Base-by-base conservation (phyloP, 1,140 invertebrate species). In the Drosophila pseudoananassae region DNA sequence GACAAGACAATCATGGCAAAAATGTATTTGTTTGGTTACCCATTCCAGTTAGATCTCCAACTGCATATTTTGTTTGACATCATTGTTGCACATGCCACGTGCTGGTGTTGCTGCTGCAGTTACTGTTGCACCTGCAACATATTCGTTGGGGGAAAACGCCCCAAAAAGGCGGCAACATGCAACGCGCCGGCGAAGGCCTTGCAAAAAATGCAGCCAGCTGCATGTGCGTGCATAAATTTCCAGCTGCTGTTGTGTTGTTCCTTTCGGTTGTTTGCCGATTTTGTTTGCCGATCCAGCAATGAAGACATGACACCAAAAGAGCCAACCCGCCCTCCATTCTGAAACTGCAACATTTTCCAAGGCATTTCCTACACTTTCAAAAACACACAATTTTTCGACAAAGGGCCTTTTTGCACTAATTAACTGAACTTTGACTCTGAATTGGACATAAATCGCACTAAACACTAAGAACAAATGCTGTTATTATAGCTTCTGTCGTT, bases 181-280 rank as follows among this genome's bases (percentile, higher is more conserved):
- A 75, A 66, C 25, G 51, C 38, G 20, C 23, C 33, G 33, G 17
- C 4, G 10, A 36, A 70, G 63, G 63, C 55, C 63, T 69, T 69
- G 74, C 73, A 69, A 76, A 76, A 76, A 76, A 76, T 76, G 74
- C 74, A 76, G 27, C 74, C 74, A 76, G 73, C 74, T 76, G 74
- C 74, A 69, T 76, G 74, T 76, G 74, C 74, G 74, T 76, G 74
- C 74, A 76, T 76, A 76, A 76, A 76, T 76, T 73, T 76, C 38
- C 49, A 61, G 64, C 64, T 55, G 73, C 45, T 54, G 49, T 38
- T 57, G 23, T 52, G 60, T 50, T 58, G 45, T 64, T 61, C 33
- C 33, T 43, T 43, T 43, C 40, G 40, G 25, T 20, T 72, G 71
- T 75, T 75, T 74, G 69, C 68, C 49, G 40, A 49, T 59, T 60